Conservation (phyloP, 2,797 vertebrate genomes). For the Setipinna tenuifilis region DNA sequence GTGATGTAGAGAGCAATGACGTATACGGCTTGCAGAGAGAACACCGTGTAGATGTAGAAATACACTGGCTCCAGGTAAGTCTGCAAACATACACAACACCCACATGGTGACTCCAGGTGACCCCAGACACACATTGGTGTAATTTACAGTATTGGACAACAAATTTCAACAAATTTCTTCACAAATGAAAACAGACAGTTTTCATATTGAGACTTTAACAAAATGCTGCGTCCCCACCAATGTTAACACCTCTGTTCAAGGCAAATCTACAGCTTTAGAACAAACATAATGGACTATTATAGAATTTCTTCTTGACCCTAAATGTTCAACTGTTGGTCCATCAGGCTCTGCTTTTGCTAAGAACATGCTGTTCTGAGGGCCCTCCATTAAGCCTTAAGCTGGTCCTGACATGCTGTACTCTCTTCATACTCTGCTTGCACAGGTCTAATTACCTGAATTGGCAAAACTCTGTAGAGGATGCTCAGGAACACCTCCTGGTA, state of each 20-base stretch:
- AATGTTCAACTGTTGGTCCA: background rate
- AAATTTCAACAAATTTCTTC: no score
- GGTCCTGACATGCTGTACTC: background rate
- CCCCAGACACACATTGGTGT: background rate
- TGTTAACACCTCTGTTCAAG: background rate
- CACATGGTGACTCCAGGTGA: background rate
- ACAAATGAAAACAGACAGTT: no score
- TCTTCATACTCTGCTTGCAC: background rate
- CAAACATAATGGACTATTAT: background rate
- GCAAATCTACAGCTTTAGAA: background rate
- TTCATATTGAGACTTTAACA: no score
- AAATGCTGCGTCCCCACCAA: no score
- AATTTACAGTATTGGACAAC: no score
- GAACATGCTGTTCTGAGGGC: background rate
- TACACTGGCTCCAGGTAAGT: constrained; percentile 92
- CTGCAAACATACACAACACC: constrained; percentile 69
- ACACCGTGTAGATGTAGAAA: constrained; percentile 98
- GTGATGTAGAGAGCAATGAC: constrained; percentile 91
- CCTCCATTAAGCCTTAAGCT: background rate
- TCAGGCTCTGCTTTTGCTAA: background rate
- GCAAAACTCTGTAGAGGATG: constrained; percentile 87
- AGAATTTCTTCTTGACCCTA: background rate
- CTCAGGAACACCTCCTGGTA: constrained; percentile 97
- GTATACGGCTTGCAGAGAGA: constrained; percentile 92
- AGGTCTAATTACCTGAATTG: constrained; percentile 82